Evolutionary conservation across 1,140 invertebrate species (phyloP).

Genomic region (Meloidogyne hapla): DNA sequence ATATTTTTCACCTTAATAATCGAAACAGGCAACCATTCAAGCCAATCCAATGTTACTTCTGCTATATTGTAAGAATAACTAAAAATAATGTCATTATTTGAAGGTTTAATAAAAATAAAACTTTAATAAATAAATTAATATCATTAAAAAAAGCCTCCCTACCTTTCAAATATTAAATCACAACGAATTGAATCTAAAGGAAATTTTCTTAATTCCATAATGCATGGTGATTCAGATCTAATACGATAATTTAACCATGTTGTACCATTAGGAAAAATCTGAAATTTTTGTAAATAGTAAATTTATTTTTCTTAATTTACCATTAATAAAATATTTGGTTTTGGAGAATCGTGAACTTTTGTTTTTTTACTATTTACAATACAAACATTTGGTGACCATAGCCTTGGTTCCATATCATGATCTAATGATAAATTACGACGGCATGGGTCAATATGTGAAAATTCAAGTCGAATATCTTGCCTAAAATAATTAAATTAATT

Average conservation of each 20-base stretch:
- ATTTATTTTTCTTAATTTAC: slow-evolving; percentile 28
- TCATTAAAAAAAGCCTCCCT: no score
- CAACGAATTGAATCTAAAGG: slow-evolving; percentile 58
- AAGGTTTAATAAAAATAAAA: no score
- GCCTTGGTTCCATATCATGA: slow-evolving; percentile 62
- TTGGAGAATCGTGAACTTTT: slow-evolving; percentile 61
- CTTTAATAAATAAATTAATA: not conserved
- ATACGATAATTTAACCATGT: slow-evolving; percentile 63
- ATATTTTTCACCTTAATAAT: not conserved
- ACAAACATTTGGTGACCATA: slow-evolving; percentile 63
- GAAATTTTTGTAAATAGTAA: slow-evolving; percentile 21
- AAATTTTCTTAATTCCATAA: slow-evolving; percentile 59
- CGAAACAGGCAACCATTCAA: slow-evolving; percentile 48
- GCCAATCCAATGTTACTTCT: slow-evolving; percentile 58
- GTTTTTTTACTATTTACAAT: slow-evolving; percentile 61
- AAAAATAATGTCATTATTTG: not conserved
- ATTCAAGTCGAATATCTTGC: slow-evolving; percentile 55
- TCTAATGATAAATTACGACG: slow-evolving; percentile 58
- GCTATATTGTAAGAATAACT: slow-evolving; percentile 62
- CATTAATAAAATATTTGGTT: slow-evolving; percentile 63
- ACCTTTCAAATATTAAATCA: slow-evolving; percentile 56
- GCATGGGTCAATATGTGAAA: slow-evolving; percentile 59
- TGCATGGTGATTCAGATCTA: slow-evolving; percentile 61
- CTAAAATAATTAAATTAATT: not conserved
- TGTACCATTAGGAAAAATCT: slow-evolving; percentile 63